Percentiles rank a stretch among this genome's conserved stretches.
These are phyloP conservation scores for Eulimnadia texana DNA, from an alignment of 1,140 invertebrate genomes.

Conservation along the genomic window DNA sequence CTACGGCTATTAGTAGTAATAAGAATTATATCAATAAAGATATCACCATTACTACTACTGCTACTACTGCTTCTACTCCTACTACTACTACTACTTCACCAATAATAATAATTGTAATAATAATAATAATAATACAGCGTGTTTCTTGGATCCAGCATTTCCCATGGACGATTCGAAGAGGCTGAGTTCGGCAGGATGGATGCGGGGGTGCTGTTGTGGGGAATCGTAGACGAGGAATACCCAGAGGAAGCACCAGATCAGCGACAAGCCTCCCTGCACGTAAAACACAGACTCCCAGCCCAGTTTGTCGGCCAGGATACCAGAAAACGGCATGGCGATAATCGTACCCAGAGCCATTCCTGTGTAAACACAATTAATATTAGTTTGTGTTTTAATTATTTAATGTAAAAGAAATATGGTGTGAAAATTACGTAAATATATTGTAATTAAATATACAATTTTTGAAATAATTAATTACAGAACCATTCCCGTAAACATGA, in stretches of 20 bases:
- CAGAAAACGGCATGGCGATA: constrained; percentile 33
- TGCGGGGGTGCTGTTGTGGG: constrained; percentile 31
- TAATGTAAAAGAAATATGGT: background rate
- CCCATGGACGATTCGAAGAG: constrained; percentile 60
- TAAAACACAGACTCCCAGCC: constrained; percentile 40
- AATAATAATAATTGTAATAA: too few species aligned
- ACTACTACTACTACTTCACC: too few species aligned
- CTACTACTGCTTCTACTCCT: too few species aligned
- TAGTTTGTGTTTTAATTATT: too few species aligned
- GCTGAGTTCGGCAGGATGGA: constrained; percentile 62
- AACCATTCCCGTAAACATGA: background rate
- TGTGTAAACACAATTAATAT: too few species aligned
- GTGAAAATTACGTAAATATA: background rate
- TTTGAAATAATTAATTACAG: background rate
- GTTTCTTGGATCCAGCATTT: constrained; percentile 1
- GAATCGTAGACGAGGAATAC: constrained; percentile 29
- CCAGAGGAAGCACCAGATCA: constrained; percentile 25
- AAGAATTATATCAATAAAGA: too few species aligned
- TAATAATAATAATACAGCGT: background rate
- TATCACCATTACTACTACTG: too few species aligned
- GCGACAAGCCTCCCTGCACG: constrained; percentile 26
- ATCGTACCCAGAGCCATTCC: constrained; percentile 33
- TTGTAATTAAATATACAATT: background rate
- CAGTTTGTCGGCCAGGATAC: constrained; percentile 26
- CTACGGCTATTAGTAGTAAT: too few species aligned